These are phyloP conservation scores for pig (Sus scrofa) DNA, from an alignment of 2,113 vertebrate genomes.

Conservation along the genomic window T2T-Sscrofa CM000815.6:88804001-88804500, in stretches of 20 bases:
- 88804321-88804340: background rate
- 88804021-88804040: background rate
- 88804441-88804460: no score
- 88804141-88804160: background rate
- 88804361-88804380: background rate
- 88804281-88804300: background rate
- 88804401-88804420: background rate
- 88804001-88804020: background rate
- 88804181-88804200: background rate
- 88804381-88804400: background rate
- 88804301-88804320: background rate
- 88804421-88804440: accelerated
- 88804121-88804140: background rate
- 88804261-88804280: background rate
- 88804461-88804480: background rate
- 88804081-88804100: background rate
- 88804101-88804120: background rate
- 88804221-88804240: background rate
- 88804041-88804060: background rate
- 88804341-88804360: background rate
- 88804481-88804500: background rate
- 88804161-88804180: background rate
- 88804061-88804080: background rate
- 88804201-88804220: background rate
- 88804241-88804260: background rate